Base-by-base conservation (phyloP, 2,888 invertebrate species). In the Harmothoe impar region DNA sequence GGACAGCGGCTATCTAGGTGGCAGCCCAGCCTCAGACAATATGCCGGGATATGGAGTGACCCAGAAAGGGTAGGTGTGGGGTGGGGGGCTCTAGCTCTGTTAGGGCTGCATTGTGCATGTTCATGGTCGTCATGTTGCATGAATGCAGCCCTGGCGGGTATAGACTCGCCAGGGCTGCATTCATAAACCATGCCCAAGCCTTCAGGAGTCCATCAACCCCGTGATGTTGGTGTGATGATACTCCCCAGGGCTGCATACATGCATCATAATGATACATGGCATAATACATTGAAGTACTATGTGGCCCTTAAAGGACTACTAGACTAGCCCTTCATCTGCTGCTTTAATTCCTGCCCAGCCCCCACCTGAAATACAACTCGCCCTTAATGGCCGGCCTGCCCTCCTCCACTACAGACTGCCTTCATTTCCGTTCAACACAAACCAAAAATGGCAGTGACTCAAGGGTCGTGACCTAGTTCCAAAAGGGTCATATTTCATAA, bases 341-440 rank as follows among this genome's bases (percentile, higher is more conserved):
- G 86, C 86, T 86, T 86, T 86, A 86, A 86, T 86, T 86, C 86
- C 86, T 54, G 31, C 52, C 43, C 17, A 54, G 62, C 62, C 56
- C 33, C 31, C 33, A 86, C 86, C 85, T 86, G 86, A 86, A 86
- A 86, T 86, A 86, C 29, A 86, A 86, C 86, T 86, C 86, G 86
- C 54, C 54, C 54, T 56, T 86, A 86, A 86, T 86, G 86, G 86
- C 23, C 56, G 84, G 43, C 86, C 31, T 1, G 25, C 25, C 54
- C 17, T 43, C 43, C 43, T 52, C 56, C 86, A 86, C 84, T 84
- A 1, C 86, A 52, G 54, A 54, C 54, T 54, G 56, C n/a, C 86
- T 86, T 86, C 54, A 86, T 86, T 86, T 86, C 86, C 86, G 86
- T 86, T 86, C 86, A 86, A 86, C 86, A 86, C 86, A 54, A 86